Evolutionary conservation across 2,797 vertebrate genomes (phyloP).

Genomic region (Caiman crocodilus): DNA sequence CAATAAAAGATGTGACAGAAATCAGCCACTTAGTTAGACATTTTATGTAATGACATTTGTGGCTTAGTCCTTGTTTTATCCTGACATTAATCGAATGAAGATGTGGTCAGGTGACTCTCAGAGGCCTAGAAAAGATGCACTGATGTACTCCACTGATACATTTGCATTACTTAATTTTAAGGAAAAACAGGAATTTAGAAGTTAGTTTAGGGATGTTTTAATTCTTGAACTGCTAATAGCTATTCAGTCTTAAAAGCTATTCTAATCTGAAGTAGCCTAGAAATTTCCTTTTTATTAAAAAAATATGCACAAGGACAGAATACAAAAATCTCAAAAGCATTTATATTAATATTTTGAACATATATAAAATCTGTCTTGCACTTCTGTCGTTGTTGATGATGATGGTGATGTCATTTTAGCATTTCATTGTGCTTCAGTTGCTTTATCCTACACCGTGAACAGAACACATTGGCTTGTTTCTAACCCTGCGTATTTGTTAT

Average conservation of each 20-base stretch:
- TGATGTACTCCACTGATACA: not conserved
- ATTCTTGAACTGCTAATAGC: not conserved
- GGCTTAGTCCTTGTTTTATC: not conserved
- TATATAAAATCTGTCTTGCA: not conserved
- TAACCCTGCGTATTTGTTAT: not conserved
- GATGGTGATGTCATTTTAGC: not conserved
- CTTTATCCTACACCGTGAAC: not conserved
- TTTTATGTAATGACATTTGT: not conserved
- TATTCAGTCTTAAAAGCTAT: not conserved
- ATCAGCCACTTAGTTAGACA: too few species aligned
- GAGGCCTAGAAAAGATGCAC: too few species aligned
- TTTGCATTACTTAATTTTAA: not conserved
- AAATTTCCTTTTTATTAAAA: not conserved
- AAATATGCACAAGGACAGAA: too few species aligned
- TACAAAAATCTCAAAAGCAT: too few species aligned
- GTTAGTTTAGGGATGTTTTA: not conserved
- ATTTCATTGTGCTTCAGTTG: not conserved
- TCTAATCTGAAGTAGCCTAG: too few species aligned
- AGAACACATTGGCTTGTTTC: not conserved
- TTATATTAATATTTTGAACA: not conserved
- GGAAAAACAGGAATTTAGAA: too few species aligned
- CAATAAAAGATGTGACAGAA: too few species aligned
- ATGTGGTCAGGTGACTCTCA: not conserved
- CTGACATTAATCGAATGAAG: not conserved
- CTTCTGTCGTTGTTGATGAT: not conserved